Conservation (phyloP, 1,140 invertebrate genomes). For the Zelostemma sp. region DNA sequence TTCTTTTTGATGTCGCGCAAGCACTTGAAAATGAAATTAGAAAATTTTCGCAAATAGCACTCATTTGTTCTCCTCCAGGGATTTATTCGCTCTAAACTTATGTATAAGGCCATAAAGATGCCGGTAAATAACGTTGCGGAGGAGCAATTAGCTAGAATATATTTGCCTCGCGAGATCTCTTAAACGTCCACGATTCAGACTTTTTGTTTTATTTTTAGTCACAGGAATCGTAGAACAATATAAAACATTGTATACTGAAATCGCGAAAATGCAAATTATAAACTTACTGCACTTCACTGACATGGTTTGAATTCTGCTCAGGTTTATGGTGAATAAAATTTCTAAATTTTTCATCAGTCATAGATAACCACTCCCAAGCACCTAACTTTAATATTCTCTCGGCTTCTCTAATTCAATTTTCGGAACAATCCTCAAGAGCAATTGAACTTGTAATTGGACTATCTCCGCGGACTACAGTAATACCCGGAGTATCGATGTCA, state of each 20-base stretch:
- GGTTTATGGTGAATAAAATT: slow-evolving; percentile 19
- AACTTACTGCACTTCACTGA: slow-evolving; percentile 11
- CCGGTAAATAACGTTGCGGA: slow-evolving; percentile 50
- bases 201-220: slow-evolving; percentile 25
- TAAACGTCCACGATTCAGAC: slow-evolving; percentile 34
- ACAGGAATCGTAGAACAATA: slow-evolving; percentile 19
- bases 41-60: too few species aligned
- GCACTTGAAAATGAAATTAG: too few species aligned
- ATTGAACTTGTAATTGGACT: too few species aligned
- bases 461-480: too few species aligned
- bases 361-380: too few species aligned
- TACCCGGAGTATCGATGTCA: too few species aligned
- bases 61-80: neutral
- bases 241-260: slow-evolving; percentile 10
- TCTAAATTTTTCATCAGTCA: too few species aligned
- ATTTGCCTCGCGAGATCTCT: slow-evolving; percentile 49
- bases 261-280: too few species aligned
- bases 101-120: slow-evolving; percentile 42
- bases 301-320: neutral
- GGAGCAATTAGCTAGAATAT: slow-evolving; percentile 45
- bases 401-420: too few species aligned
- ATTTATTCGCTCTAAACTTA: slow-evolving; percentile 15
- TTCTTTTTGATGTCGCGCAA: too few species aligned
- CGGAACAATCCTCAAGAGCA: too few species aligned
- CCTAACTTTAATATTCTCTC: too few species aligned